Evolutionary conservation across 1,140 invertebrate species (phyloP), one percentile per base, ranked within the genome.

Genomic region (Reticulitermes speratus): DNA sequence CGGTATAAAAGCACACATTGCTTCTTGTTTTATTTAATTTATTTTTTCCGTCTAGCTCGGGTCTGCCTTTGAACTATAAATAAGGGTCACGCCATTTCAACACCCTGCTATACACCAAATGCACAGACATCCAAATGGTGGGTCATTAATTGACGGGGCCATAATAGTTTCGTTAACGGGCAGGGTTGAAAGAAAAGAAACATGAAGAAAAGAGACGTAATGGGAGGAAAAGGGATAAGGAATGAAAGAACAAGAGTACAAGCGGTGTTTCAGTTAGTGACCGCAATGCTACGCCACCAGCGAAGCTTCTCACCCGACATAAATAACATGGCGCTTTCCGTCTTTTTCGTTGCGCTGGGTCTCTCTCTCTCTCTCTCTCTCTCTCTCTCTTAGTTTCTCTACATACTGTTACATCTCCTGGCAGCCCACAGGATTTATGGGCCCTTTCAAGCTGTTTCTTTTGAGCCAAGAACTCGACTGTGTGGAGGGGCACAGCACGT

Each of bases 201-300:
- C 52, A 55, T 19, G 52, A 55, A 48, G 48, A 44, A 83, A 44
- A 45, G 2, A 84, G 38, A 7, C 44, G 83, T 84, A 84, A 84
- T 84, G 83, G 82, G 44, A 84, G 52, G 52, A 55, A 55, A 55
- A 55, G 45, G 83, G 44, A 84, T 84, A 48, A 84, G 44, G 83
- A 84, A 84, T 84, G 83, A 44, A 83, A 84, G 83, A 84, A 84
- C 83, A 84, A 83, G 83, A 84, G 83, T 84, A 84, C 12, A n/a
- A 55, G n/a, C 83, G 83, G 83, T 84, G 83, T 84, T 85, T 85
- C 84, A 85, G 84, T 85, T 85, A 85, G 84, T 48, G 84, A n/a
- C 84, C 84, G 48, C 84, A 11, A 16, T 44, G 65, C 19, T 55
- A 55, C 84, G 84, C 84, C 84, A 85, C 84, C 84, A 55, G 52